These are phyloP conservation scores for Melieria omissa DNA, from an alignment of 2,888 invertebrate species.

Conservation along the genomic window DNA sequence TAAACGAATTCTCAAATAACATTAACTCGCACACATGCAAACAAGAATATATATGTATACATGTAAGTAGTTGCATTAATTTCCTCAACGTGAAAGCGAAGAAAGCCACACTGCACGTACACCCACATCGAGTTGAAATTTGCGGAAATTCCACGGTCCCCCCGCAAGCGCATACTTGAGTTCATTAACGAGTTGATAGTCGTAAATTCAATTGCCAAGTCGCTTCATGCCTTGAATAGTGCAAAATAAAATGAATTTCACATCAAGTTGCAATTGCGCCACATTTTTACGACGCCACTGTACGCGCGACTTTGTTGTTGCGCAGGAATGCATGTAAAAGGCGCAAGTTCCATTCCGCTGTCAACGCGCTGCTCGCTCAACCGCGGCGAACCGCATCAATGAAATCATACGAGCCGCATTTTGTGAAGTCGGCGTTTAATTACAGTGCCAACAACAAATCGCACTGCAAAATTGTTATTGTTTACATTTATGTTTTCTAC, in stretches of 20 bases:
- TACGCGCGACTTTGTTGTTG: neutral
- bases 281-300: conserved; percentile 19
- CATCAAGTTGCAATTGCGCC: conserved; percentile 23
- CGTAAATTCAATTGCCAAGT: conserved; percentile 20
- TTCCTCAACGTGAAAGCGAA: too few species aligned
- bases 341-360: too few species aligned
- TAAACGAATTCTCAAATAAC: too few species aligned
- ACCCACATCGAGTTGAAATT: too few species aligned
- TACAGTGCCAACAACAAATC: neutral
- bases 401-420: too few species aligned
- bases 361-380: too few species aligned
- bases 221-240: conserved; percentile 3
- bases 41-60: too few species aligned
- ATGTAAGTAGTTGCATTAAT: too few species aligned
- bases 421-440: conserved; percentile 14
- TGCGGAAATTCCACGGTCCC: too few species aligned
- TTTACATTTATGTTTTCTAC: neutral
- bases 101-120: too few species aligned
- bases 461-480: neutral
- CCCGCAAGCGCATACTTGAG: conserved; percentile 16
- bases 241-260: neutral
- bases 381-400: too few species aligned
- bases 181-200: conserved; percentile 24
- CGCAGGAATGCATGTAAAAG: neutral
- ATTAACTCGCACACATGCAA: too few species aligned